Percentiles rank a stretch among this genome's conserved stretches.
These are phyloP conservation scores for Mungos mungo DNA, from an alignment of 2,113 vertebrate genomes.

Conservation along the genomic window DNA sequence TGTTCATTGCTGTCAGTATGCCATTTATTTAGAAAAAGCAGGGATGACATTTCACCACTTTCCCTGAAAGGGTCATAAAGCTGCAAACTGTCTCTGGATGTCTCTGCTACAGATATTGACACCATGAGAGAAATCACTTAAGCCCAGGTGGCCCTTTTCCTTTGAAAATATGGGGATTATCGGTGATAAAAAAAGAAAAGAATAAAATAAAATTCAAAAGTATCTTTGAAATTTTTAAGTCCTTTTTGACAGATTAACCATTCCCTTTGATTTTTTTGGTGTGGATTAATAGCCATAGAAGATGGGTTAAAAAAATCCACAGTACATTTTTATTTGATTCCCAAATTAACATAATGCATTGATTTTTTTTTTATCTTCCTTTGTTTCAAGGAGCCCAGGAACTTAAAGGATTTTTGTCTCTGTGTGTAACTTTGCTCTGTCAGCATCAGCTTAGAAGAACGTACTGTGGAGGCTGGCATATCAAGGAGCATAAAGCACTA, in stretches of 20 bases:
- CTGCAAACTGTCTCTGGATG: background rate
- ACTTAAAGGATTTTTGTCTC: conserved; percentile 53
- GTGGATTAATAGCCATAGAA: conserved; percentile 33
- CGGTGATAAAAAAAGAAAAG: background rate
- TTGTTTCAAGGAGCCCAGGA: conserved; percentile 47
- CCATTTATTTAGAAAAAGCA: background rate
- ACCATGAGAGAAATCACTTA: conserved; percentile 17
- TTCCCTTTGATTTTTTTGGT: conserved; percentile 48
- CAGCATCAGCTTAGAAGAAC: conserved; percentile 31
- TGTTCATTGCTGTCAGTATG: conserved; percentile 20
- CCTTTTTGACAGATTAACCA: conserved; percentile 39
- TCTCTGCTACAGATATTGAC: background rate
- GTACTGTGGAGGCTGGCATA: background rate
- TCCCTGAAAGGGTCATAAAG: conserved; percentile 42
- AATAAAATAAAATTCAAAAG: conserved; percentile 47
- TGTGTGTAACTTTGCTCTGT: conserved; percentile 56
- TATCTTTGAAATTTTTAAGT: conserved; percentile 39
- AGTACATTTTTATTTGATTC: conserved; percentile 66
- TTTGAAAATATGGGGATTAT: conserved; percentile 23
- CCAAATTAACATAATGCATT: conserved; percentile 56
- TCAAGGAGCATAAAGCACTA: background rate
- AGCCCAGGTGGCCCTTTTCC: background rate
- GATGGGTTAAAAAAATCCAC: background rate
- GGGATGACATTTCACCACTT: background rate
- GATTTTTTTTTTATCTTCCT: conserved; percentile 20